Evolutionary conservation across 1,140 invertebrate species (phyloP).

Genomic region (Cyclargus thomasi): DNA sequence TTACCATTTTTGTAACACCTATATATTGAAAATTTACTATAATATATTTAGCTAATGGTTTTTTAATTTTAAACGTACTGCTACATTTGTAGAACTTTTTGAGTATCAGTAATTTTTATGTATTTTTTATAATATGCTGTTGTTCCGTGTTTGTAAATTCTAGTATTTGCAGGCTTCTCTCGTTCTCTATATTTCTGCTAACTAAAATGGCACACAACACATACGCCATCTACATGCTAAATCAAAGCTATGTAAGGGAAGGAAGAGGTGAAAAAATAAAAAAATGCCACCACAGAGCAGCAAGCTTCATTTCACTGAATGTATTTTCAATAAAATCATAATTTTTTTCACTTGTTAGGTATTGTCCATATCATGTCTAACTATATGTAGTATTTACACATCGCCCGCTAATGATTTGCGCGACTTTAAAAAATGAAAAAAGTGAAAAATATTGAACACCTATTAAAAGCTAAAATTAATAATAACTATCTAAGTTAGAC

Average conservation of each 20-base stretch:
- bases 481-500: conserved; percentile 66
- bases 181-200: conserved; percentile 6
- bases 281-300: conserved; percentile 38
- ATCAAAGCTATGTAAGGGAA: conserved; percentile 26
- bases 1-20: too few relatives aligned
- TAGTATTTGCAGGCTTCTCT: background rate
- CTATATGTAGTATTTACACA: conserved; percentile 65
- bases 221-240: conserved; percentile 43
- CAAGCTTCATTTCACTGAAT: conserved; percentile 55
- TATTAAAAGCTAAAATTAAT: conserved; percentile 69
- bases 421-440: conserved; percentile 43
- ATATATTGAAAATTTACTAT: too few relatives aligned
- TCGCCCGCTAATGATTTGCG: conserved; percentile 42
- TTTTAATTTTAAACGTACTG: too few relatives aligned
- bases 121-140: too few relatives aligned
- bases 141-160: background rate
- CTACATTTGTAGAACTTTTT: too few relatives aligned
- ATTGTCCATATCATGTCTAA: conserved; percentile 70
- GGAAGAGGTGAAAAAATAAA: conserved; percentile 34
- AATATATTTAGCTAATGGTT: too few relatives aligned
- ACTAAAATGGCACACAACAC: conserved; percentile 30
- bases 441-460: conserved; percentile 68
- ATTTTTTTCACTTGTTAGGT: conserved; percentile 71
- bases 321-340: conserved; percentile 70
- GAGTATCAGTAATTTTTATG: too few relatives aligned